phyloP scores from a whole-genome alignment of 2,888 invertebrate species.

The Entomobrya proxima region DNA sequence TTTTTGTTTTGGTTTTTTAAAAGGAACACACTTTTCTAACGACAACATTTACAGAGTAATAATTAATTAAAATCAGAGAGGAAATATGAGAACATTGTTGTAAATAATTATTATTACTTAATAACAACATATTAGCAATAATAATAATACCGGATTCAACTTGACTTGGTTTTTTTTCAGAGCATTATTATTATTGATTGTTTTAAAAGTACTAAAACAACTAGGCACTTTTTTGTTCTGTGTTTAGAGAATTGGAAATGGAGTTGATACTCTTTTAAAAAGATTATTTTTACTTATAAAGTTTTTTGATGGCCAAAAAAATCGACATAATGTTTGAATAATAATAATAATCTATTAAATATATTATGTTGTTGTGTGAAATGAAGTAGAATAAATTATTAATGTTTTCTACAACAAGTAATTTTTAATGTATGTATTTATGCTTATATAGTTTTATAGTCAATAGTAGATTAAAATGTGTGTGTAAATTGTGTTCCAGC shows the following conservation, averaged over 20 bases:
- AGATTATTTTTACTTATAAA: background rate
- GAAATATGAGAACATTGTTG: slow-evolving; percentile 44
- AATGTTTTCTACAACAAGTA: slow-evolving; percentile 22
- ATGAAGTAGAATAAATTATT: slow-evolving; percentile 18
- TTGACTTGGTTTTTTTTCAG: background rate
- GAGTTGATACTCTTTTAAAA: background rate
- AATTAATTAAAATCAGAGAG: slow-evolving; percentile 21
- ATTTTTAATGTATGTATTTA: slow-evolving; percentile 15
- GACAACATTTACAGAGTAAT: slow-evolving; percentile 17
- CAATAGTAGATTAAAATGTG: slow-evolving; percentile 35
- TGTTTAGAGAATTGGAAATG: slow-evolving; percentile 17
- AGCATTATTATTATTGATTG: slow-evolving; percentile 49
- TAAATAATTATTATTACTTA: slow-evolving; percentile 11
- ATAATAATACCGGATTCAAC: slow-evolving; percentile 36
- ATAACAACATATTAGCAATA: slow-evolving; percentile 20
- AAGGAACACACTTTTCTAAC: slow-evolving; percentile 58
- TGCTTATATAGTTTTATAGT: too few species aligned
- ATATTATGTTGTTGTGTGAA: slow-evolving; percentile 30
- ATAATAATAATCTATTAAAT: slow-evolving; percentile 1
- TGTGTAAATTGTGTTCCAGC: slow-evolving; percentile 62
- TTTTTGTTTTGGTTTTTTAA: too few species aligned
- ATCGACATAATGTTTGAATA: background rate
- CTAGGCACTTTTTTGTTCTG: slow-evolving; percentile 15
- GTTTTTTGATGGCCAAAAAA: background rate
- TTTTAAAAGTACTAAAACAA: background rate